phyloP scores from a whole-genome alignment of 2,797 vertebrate species.

The Sebastes iracundus region DNA sequence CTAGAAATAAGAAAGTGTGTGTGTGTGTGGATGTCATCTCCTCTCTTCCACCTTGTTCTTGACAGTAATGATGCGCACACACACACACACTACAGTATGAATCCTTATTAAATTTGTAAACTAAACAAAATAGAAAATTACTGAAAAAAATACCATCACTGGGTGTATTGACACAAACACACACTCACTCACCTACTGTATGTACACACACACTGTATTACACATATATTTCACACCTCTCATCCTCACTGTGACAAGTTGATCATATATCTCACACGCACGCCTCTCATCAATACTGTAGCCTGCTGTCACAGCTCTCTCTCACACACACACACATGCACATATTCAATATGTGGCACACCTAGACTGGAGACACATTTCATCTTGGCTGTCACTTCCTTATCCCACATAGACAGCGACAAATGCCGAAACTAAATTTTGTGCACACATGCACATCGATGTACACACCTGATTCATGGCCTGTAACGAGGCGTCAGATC shows the following conservation, averaged over 20 bases:
- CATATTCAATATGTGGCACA: not conserved
- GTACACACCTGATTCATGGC: constrained; percentile 4
- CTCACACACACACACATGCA: not conserved
- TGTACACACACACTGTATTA: not conserved
- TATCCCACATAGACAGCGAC: not conserved
- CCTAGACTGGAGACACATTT: constrained; percentile 20
- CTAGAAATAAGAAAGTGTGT: not conserved
- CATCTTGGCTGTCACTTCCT: constrained; percentile 38
- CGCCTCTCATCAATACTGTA: not conserved
- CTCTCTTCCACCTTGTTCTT: not conserved
- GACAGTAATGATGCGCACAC: not conserved
- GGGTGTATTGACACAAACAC: not conserved
- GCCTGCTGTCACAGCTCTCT: not conserved
- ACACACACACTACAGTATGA: not conserved
- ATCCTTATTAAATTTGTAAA: not conserved
- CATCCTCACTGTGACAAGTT: constrained; percentile 2
- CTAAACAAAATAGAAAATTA: not conserved
- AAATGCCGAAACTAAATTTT: constrained; percentile 5
- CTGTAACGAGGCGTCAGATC: constrained; percentile 48
- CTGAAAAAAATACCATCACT: not conserved
- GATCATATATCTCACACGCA: not conserved
- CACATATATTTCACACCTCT: constrained; percentile 8
- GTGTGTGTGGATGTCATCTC: not conserved
- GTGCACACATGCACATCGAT: not conserved
- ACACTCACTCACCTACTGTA: not conserved